Conservation (phyloP, 2,113 vertebrate species). For the Asarcornis scutulata region DNA sequence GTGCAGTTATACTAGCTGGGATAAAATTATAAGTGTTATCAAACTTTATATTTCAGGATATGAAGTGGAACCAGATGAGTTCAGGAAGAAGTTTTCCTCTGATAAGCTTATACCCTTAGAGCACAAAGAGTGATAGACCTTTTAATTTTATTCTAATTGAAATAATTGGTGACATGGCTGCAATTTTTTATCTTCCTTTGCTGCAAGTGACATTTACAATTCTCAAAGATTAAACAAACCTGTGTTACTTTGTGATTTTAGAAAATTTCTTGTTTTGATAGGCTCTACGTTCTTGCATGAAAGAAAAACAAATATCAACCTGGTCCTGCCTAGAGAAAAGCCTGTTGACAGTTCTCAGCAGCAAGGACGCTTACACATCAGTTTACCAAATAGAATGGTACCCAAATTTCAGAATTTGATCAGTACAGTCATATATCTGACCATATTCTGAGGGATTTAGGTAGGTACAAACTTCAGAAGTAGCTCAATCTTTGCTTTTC, state of each 20-base stretch:
- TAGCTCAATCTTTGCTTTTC: background rate
- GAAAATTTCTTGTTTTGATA: background rate
- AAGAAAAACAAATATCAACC: background rate
- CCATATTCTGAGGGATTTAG: background rate
- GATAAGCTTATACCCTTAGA: background rate
- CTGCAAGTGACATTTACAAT: background rate
- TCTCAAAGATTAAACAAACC: background rate
- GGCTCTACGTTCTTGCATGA: background rate
- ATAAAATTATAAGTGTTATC: slow-evolving; percentile 8
- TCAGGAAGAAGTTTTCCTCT: background rate
- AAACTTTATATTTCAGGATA: background rate
- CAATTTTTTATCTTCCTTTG: background rate
- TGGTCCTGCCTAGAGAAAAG: background rate
- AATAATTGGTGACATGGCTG: background rate
- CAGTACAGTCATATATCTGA: background rate
- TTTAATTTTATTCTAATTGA: background rate
- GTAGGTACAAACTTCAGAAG: background rate
- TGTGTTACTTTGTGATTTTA: background rate
- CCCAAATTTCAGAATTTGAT: background rate
- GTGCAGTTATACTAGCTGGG: background rate
- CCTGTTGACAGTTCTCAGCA: background rate
- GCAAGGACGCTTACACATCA: background rate
- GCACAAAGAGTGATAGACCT: background rate
- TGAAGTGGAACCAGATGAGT: background rate
- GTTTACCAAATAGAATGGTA: background rate